These are phyloP conservation scores for Stictonetta naevosa DNA, from an alignment of 2,113 vertebrate species.

Conservation along the genomic window DNA sequence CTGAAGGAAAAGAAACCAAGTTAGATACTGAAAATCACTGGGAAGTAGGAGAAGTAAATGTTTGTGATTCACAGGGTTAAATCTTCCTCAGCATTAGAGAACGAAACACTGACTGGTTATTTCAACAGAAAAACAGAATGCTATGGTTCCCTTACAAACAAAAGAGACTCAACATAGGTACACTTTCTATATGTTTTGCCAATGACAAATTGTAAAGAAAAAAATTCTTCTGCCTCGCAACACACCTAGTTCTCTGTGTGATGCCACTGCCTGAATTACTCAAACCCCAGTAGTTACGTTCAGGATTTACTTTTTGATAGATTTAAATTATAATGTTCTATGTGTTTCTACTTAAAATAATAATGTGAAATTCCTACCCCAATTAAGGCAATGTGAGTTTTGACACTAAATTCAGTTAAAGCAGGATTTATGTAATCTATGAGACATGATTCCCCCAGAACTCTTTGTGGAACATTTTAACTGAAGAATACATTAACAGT, in stretches of 20 bases:
- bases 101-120: rapidly evolving
- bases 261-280: neutral
- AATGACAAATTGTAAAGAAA: neutral
- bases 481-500: neutral
- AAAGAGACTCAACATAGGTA: neutral
- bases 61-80: neutral
- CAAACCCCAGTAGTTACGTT: neutral
- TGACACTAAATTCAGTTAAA: neutral
- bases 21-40: neutral
- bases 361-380: neutral
- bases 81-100: neutral
- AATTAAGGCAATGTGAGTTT: neutral
- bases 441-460: neutral
- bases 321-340: neutral
- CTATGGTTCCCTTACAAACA: neutral
- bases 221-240: neutral
- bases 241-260: neutral
- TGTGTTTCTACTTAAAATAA: neutral
- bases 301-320: neutral
- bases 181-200: neutral
- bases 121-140: neutral
- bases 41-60: neutral
- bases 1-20: neutral
- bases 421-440: neutral
- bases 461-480: neutral